Evolutionary conservation across 2,113 vertebrate species (phyloP).

Genomic region (Dunckerocampus dactyliophorus): DNA sequence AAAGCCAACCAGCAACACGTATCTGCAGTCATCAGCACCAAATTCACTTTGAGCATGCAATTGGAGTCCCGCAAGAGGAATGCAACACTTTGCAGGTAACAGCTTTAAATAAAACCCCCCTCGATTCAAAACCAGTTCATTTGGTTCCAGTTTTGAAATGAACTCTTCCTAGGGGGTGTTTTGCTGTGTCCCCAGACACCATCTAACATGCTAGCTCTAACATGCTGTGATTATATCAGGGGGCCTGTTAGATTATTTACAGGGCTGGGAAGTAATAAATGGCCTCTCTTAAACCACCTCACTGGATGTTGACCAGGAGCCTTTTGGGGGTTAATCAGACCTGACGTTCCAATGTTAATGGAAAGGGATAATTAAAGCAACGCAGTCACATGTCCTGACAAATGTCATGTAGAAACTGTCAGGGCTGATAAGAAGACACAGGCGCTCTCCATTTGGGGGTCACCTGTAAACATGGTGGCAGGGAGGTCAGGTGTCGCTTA

Average conservation of each 20-base stretch:
- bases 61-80: constrained; percentile 40
- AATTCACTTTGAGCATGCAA: constrained; percentile 60
- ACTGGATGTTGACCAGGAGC: constrained; percentile 54
- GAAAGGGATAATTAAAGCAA: constrained; percentile 62
- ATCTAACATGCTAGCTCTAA: constrained; percentile 48
- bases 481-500: constrained; percentile 39
- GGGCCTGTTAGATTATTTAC: constrained; percentile 62
- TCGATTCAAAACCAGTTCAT: background rate
- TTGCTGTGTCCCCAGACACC: constrained; percentile 26
- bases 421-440: constrained; percentile 26
- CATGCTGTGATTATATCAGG: constrained; percentile 51
- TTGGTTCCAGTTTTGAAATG: constrained; percentile 12
- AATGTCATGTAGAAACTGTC: constrained; percentile 45
- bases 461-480: constrained; percentile 43
- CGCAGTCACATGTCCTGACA: constrained; percentile 29
- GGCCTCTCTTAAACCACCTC: constrained; percentile 53
- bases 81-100: constrained; percentile 63
- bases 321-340: constrained; percentile 74
- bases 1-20: constrained; percentile 47
- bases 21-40: constrained; percentile 64
- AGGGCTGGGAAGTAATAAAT: constrained; percentile 27
- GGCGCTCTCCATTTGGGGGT: constrained; percentile 36
- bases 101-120: background rate
- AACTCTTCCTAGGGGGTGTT: constrained; percentile 15
- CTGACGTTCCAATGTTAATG: constrained; percentile 69